Evolutionary conservation across 2,888 invertebrate genomes (phyloP).

Genomic region (Plebejus anna): DNA sequence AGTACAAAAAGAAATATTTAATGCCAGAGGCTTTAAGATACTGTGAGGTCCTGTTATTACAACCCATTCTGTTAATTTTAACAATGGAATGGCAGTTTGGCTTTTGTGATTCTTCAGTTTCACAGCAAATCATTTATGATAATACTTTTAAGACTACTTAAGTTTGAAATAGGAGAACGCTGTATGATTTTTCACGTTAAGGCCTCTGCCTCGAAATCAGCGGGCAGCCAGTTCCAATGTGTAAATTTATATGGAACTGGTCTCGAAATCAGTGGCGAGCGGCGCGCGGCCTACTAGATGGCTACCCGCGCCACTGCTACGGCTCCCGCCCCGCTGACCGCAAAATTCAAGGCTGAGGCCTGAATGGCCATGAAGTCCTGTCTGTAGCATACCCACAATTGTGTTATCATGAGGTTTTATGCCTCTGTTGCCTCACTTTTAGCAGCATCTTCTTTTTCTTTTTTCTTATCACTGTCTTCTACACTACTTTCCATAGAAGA

Average conservation of each 20-base stretch:
- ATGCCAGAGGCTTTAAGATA: not conserved
- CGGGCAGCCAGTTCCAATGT: no score
- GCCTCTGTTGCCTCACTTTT: conserved; percentile 10
- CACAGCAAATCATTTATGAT: not conserved
- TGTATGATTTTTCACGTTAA: not conserved
- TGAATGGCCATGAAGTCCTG: not conserved
- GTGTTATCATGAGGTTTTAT: not conserved
- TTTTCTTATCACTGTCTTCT: conserved; percentile 37
- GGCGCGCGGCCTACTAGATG: no score
- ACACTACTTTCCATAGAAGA: conserved; percentile 36
- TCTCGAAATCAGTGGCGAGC: no score
- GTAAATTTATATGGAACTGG: no score
- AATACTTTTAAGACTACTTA: not conserved
- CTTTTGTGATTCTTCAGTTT: not conserved
- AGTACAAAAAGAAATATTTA: conserved; percentile 5
- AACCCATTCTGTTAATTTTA: not conserved
- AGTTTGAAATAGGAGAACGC: not conserved
- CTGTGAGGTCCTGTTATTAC: not conserved
- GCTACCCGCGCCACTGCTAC: no score
- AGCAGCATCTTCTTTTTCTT: conserved; percentile 32
- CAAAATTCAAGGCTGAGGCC: no score
- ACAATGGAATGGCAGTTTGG: not conserved
- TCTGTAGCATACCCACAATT: not conserved
- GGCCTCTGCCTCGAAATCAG: no score
- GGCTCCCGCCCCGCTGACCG: no score